Conservation (phyloP, 30 jellyfish, hydroid and myxozoan species). For the Aurelia sp. region DNA sequence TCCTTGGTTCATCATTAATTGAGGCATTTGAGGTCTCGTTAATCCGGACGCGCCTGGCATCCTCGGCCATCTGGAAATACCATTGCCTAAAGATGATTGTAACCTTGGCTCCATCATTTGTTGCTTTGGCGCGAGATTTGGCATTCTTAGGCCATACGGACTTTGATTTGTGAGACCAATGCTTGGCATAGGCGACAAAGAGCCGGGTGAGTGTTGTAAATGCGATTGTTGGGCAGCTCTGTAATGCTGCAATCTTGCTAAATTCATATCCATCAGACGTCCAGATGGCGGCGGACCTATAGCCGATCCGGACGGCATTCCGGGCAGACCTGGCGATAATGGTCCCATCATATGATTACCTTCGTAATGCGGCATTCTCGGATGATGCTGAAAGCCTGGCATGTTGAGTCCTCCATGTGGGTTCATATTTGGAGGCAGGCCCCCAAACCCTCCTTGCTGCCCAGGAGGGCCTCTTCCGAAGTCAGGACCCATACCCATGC, state of each 20-base stretch:
- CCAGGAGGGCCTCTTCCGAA: conserved; percentile 76
- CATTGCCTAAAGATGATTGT: conserved; percentile 56
- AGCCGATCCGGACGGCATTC: conserved; percentile 51
- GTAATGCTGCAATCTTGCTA: conserved; percentile 61
- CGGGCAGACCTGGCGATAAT: conserved; percentile 57
- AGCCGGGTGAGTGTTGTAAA: conserved; percentile 66
- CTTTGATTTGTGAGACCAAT: conserved; percentile 49
- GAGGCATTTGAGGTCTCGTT: conserved; percentile 73
- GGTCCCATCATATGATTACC: conserved; percentile 58
- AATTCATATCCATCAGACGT: conserved; percentile 66
- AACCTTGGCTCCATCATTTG: conserved; percentile 66
- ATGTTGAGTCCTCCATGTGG: conserved; percentile 66
- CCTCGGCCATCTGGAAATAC: conserved; percentile 68
- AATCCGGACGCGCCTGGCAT: conserved; percentile 66
- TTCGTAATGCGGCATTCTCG: conserved; percentile 63
- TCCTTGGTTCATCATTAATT: conserved; percentile 68
- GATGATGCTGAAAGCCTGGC: conserved; percentile 59
- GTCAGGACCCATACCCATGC: conserved; percentile 58
- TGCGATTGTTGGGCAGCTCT: conserved; percentile 72
- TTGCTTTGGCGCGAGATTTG: conserved; percentile 69
- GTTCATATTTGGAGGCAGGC: conserved; percentile 71
- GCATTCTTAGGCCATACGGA: conserved; percentile 69
- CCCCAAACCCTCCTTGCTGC: conserved; percentile 69
- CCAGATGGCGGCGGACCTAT: conserved; percentile 65
- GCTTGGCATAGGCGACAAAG: conserved; percentile 72